These are phyloP conservation scores for Thaumetopoea pityocampa DNA, from an alignment of 1,140 invertebrate species.

Conservation along the genomic window DNA sequence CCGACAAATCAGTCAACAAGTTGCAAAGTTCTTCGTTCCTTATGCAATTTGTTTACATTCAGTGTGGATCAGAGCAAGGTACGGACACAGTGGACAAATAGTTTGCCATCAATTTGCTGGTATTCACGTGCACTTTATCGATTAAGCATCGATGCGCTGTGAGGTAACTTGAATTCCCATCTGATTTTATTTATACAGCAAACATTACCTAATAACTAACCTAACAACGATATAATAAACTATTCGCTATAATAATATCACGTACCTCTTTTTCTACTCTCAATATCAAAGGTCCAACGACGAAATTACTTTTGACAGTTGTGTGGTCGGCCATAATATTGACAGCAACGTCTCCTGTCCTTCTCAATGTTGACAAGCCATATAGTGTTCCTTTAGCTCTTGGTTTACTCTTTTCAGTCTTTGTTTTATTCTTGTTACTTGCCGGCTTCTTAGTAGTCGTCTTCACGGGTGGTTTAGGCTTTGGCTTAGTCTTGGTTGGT, in stretches of 20 bases:
- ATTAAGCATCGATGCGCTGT: no score
- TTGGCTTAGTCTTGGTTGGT: conserved; percentile 46
- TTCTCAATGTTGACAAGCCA: conserved; percentile 84
- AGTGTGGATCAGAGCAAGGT: no score
- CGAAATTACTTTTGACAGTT: conserved; percentile 88
- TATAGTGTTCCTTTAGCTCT: conserved; percentile 87
- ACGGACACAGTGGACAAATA: no score
- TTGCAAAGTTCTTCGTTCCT: no score
- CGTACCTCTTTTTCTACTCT: conserved; percentile 88
- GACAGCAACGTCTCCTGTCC: conserved; percentile 86
- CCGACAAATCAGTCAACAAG: no score
- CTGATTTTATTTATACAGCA: no score
- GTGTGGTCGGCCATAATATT: conserved; percentile 86
- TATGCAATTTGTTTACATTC: no score
- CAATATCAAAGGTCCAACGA: conserved; percentile 84
- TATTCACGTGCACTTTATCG: no score
- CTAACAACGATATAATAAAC: no score
- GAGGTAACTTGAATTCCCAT: no score
- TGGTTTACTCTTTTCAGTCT: conserved; percentile 74
- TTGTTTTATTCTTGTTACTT: conserved; percentile 68
- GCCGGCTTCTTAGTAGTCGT: conserved; percentile 56
- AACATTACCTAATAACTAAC: no score
- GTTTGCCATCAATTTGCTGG: no score
- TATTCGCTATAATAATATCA: not conserved
- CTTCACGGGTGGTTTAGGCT: conserved; percentile 51